Percentiles rank a stretch among this genome's conserved stretches.
These are phyloP conservation scores for Hydrozoanthus gracilis DNA, from an alignment of 92 coral and sea anemone genomes.

Conservation along the genomic window DNA sequence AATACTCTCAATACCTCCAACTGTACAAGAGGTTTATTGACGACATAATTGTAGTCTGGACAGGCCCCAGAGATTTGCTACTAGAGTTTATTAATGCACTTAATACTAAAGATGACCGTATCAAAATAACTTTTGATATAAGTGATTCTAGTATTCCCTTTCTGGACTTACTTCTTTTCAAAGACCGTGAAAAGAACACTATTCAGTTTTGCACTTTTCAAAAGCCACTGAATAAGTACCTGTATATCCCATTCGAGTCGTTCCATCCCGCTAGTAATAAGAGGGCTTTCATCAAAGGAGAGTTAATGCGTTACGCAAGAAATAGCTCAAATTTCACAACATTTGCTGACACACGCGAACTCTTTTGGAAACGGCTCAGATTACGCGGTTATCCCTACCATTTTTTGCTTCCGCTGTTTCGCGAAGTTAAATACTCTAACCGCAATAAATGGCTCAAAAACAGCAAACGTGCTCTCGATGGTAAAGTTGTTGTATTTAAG, in stretches of 20 bases:
- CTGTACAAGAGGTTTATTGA: constrained; percentile 46
- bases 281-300: constrained; percentile 38
- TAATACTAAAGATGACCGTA: constrained; percentile 25
- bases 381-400: constrained; percentile 44
- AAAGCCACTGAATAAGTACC: constrained; percentile 25
- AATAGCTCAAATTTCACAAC: constrained; percentile 48
- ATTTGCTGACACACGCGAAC: constrained; percentile 37
- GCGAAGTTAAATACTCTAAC: constrained; percentile 30
- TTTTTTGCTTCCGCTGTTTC: constrained; percentile 35
- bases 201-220: constrained; percentile 22
- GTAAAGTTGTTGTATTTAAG: constrained; percentile 3
- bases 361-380: constrained; percentile 42
- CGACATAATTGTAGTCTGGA: constrained; percentile 23
- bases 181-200: constrained; percentile 1
- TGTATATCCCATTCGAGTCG: constrained; percentile 19
- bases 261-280: constrained; percentile 28
- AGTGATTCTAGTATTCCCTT: not conserved
- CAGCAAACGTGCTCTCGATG: not conserved
- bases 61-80: constrained; percentile 28
- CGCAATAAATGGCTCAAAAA: constrained; percentile 4
- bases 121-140: constrained; percentile 1
- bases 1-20: constrained; percentile 21
- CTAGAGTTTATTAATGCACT: constrained; percentile 7
- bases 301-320: constrained; percentile 17
- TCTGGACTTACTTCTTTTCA: constrained; percentile 1